Percentiles rank a stretch among this genome's conserved stretches.
Conservation (phyloP, 2,113 vertebrate species). For the Oenanthe oenanthe region DNA sequence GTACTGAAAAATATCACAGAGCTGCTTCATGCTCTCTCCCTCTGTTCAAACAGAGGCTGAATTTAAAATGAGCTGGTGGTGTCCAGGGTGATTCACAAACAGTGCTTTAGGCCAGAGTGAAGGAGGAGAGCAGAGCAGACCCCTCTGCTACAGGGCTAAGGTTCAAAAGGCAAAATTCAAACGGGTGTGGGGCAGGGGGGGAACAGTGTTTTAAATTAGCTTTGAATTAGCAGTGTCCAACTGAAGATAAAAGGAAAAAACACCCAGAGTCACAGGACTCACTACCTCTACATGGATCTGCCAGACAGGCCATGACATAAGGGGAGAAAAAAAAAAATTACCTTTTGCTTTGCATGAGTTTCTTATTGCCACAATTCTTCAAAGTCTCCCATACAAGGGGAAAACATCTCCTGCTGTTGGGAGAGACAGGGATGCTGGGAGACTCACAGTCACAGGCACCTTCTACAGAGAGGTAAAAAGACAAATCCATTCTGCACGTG, state of each 20-base stretch:
- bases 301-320: neutral
- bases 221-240: neutral
- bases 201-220: neutral
- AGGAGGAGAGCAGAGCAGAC: neutral
- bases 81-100: neutral
- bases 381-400: neutral
- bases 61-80: neutral
- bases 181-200: accelerated
- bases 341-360: neutral
- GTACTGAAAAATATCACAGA: neutral
- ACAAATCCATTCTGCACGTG: neutral
- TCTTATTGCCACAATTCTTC: neutral
- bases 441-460: neutral
- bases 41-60: neutral
- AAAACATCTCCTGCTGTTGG: neutral
- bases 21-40: neutral
- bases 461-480: neutral
- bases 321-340: neutral
- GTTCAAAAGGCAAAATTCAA: neutral
- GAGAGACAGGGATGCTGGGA: neutral
- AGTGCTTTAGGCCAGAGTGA: neutral
- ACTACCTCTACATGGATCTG: neutral
- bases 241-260: neutral
- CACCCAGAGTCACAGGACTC: accelerated
- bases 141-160: neutral